These are phyloP conservation scores for Zosterops lateralis DNA, from an alignment of 2,113 vertebrate genomes.

Conservation along the genomic window DNA sequence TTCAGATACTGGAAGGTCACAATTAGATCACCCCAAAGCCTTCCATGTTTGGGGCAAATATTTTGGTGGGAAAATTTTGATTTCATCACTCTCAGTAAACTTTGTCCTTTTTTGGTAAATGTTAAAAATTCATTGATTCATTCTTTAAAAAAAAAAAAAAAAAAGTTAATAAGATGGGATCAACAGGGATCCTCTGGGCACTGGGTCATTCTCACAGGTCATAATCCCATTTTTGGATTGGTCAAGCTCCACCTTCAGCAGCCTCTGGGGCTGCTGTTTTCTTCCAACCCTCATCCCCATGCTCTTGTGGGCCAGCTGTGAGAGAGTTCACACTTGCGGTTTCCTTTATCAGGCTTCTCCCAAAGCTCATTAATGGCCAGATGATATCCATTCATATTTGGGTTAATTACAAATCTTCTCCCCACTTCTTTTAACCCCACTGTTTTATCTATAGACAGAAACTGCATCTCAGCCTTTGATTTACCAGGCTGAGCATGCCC, in stretches of 20 bases:
- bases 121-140: background rate
- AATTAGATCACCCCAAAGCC: background rate
- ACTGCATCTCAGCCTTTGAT: background rate
- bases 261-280: background rate
- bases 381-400: background rate
- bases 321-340: background rate
- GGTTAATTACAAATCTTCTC: background rate
- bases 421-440: background rate
- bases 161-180: no score
- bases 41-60: background rate
- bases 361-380: background rate
- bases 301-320: fast-evolving
- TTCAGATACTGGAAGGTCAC: no score
- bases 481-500: fast-evolving
- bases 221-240: background rate
- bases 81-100: background rate
- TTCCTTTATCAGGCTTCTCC: background rate
- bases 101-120: background rate
- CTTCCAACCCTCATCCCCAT: background rate
- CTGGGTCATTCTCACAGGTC: background rate
- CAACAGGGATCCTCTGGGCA: background rate
- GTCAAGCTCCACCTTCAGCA: background rate
- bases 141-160: background rate
- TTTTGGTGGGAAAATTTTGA: background rate
- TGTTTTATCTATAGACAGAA: background rate